phyloP scores from a whole-genome alignment of 2,888 invertebrate species.

The Thysanoteuthis rhombus region DNA sequence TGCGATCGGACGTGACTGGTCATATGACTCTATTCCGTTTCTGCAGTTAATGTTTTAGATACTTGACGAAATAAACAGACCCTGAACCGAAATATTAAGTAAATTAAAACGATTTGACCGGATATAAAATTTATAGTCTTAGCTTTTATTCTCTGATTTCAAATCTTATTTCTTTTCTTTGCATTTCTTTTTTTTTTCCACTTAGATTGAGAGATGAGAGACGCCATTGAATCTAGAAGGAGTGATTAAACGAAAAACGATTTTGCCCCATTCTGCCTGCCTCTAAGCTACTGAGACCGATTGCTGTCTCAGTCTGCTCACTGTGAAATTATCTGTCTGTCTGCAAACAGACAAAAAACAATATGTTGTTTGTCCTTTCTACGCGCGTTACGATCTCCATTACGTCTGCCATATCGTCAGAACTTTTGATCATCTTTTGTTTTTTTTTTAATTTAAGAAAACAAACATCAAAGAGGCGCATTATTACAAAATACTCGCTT shows the following conservation, averaged over 20 bases:
- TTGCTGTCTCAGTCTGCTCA: neutral
- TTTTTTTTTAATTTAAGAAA: neutral
- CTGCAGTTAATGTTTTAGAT: too few species aligned
- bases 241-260: neutral
- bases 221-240: neutral
- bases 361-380: neutral
- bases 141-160: too few species aligned
- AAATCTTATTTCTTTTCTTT: too few species aligned
- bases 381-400: neutral
- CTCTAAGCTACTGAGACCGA: neutral
- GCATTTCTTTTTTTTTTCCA: too few species aligned
- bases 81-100: too few species aligned
- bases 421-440: neutral
- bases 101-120: too few species aligned
- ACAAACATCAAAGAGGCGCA: neutral
- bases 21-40: too few species aligned
- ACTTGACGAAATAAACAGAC: too few species aligned
- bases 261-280: neutral
- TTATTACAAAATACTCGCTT: neutral
- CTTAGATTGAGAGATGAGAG: too few species aligned
- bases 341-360: neutral
- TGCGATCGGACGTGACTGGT: too few species aligned
- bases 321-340: neutral
- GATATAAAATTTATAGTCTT: too few species aligned
- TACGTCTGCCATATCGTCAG: neutral